Conservation (phyloP, 2,113 vertebrate species). For the Micromys minutus region DNA sequence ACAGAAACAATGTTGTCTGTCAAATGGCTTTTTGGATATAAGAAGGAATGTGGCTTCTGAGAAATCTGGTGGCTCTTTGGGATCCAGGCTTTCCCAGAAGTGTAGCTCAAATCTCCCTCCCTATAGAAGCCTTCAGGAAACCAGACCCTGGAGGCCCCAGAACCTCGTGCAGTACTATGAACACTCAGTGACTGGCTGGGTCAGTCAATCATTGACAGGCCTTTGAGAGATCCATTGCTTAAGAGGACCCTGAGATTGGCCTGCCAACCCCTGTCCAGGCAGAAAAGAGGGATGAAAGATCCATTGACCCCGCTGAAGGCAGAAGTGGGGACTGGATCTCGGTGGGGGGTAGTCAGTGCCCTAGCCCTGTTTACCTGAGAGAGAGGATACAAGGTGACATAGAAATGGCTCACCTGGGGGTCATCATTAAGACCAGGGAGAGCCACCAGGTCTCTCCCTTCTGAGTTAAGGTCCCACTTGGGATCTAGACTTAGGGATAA, state of each 20-base stretch:
- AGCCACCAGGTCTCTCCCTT: not conserved
- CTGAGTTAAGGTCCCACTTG: not conserved
- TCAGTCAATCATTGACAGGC: slow-evolving; percentile 30
- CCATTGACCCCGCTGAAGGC: slow-evolving; percentile 11
- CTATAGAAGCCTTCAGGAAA: not conserved
- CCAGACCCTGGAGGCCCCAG: not conserved
- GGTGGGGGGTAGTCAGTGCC: not conserved
- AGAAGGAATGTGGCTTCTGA: not conserved
- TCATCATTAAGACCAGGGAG: not conserved
- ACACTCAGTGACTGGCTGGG: not conserved
- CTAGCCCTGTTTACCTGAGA: slow-evolving; percentile 21
- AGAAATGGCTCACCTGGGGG: not conserved
- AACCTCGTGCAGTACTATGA: not conserved
- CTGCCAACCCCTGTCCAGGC: not conserved
- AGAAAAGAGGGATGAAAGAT: slow-evolving; percentile 1
- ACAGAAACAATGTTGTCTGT: not conserved
- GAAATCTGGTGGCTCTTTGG: not conserved
- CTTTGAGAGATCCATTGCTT: slow-evolving; percentile 31
- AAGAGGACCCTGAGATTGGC: slow-evolving; percentile 54
- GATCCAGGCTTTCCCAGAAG: not conserved
- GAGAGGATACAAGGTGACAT: not conserved
- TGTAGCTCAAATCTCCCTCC: not conserved
- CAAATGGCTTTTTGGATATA: not conserved
- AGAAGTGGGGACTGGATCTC: not conserved
- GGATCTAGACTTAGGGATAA: not conserved